These are phyloP conservation scores for Semicossyphus pulcher DNA, from an alignment of 2,113 vertebrate species.

Conservation along the genomic window DNA sequence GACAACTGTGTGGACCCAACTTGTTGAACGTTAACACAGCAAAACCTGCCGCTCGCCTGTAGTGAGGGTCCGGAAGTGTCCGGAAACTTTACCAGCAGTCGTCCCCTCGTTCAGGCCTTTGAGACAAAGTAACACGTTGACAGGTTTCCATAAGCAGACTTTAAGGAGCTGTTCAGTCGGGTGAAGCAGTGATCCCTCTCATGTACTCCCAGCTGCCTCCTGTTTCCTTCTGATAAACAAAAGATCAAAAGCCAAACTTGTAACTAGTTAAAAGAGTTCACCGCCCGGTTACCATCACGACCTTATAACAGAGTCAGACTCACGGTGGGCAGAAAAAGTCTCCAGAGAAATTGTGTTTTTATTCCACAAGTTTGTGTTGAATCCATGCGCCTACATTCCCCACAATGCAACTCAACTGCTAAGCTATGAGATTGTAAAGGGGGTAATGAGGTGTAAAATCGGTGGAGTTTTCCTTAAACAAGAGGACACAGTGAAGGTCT, in stretches of 20 bases:
- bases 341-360: no score
- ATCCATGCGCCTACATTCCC: no score
- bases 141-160: not conserved
- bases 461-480: not conserved
- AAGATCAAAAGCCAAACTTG: not conserved
- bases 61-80: not conserved
- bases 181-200: not conserved
- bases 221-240: not conserved
- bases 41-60: not conserved
- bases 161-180: not conserved
- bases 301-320: no score
- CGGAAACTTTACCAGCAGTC: not conserved
- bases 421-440: no score
- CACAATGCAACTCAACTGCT: no score
- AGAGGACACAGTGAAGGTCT: no score
- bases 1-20: slow-evolving; percentile 5
- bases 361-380: no score
- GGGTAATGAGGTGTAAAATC: not conserved
- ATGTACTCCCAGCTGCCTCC: not conserved
- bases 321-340: no score
- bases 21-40: slow-evolving; percentile 10
- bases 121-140: no score
- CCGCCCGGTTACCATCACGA: no score
- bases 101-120: no score
- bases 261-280: no score